These are phyloP conservation scores for Ramphastos sulfuratus DNA, from an alignment of 2,113 vertebrate genomes.

Conservation along the genomic window DNA sequence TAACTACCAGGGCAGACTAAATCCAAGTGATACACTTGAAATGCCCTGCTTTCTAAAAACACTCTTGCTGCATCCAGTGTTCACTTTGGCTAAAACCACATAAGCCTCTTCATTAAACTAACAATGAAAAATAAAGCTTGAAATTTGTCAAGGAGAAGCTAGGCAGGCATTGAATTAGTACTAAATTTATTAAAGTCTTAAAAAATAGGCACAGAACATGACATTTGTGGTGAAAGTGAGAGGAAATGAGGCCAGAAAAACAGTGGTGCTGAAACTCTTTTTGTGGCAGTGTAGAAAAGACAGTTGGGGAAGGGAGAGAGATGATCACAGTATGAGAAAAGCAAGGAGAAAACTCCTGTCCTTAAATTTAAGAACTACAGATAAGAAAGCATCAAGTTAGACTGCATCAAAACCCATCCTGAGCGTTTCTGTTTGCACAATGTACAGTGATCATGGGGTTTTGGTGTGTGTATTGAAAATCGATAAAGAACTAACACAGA, in stretches of 20 bases:
- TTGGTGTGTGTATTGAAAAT: background rate
- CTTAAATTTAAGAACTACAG: background rate
- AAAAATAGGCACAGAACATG: background rate
- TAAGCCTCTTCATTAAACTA: background rate
- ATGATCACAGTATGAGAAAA: background rate
- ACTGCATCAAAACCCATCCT: background rate
- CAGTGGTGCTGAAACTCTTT: background rate
- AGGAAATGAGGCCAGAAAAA: background rate
- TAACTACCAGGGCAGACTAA: conserved; percentile 21
- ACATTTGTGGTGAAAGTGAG: background rate
- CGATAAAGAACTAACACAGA: background rate
- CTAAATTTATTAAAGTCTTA: background rate
- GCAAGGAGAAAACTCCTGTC: background rate
- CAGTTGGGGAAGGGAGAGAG: background rate
- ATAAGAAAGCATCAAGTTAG: background rate
- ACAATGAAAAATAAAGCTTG: background rate
- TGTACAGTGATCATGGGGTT: accelerated
- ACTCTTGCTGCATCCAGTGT: background rate
- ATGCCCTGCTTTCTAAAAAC: background rate
- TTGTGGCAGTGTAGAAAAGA: background rate
- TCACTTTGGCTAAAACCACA: background rate
- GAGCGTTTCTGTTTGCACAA: background rate
- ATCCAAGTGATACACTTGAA: conserved; percentile 15
- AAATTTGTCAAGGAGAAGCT: background rate
- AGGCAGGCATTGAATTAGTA: background rate